phyloP scores from a whole-genome alignment of 2,113 vertebrate genomes.

The Ginglymostoma cirratum region DNA sequence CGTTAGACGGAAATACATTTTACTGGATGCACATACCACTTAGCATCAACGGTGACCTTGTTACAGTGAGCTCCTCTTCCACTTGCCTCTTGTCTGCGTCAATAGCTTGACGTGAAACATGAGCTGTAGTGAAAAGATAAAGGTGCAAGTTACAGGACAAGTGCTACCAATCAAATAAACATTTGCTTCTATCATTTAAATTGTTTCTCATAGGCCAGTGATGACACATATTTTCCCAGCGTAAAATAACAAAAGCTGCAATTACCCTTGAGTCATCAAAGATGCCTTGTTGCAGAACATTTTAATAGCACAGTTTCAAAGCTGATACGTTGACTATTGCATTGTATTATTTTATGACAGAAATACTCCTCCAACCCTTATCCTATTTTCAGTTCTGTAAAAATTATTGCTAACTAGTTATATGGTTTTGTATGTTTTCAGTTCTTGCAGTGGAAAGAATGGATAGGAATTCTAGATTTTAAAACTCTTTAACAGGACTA shows the following conservation, averaged over 20 bases:
- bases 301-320: neutral
- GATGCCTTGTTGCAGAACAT: neutral
- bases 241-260: neutral
- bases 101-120: conserved; percentile 42
- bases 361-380: neutral
- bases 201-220: neutral
- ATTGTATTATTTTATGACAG: too few relatives aligned
- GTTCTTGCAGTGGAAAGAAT: neutral
- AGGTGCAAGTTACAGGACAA: neutral
- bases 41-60: conserved; percentile 43
- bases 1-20: neutral
- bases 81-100: conserved; percentile 44
- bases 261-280: neutral
- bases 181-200: neutral
- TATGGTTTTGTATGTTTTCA: neutral
- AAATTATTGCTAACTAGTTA: neutral
- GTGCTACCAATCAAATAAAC: neutral
- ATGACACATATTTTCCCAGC: neutral
- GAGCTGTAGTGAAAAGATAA: conserved; percentile 47
- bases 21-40: conserved; percentile 47
- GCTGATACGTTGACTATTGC: neutral
- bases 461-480: neutral
- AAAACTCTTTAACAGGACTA: neutral
- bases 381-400: neutral
- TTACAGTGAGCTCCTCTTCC: conserved; percentile 42